Conservation (phyloP, 2,113 vertebrate species). For the Tyto alba region DNA sequence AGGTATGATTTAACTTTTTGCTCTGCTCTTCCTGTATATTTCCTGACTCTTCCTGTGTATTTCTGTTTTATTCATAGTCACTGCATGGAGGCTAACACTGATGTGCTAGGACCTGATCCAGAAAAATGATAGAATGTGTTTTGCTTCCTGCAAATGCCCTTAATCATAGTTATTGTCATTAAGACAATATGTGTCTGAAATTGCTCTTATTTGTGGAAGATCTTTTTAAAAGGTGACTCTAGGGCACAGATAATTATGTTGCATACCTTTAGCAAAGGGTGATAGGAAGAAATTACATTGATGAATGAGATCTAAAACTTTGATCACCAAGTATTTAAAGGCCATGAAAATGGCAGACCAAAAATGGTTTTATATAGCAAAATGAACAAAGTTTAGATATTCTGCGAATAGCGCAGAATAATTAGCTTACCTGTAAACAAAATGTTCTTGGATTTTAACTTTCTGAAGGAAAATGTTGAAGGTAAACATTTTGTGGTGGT, state of each 20-base stretch:
- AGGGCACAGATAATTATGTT: neutral
- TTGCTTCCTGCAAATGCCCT: neutral
- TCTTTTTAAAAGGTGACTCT: neutral
- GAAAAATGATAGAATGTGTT: neutral
- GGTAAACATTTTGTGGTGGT: neutral
- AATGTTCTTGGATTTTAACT: neutral
- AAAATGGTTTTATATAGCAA: neutral
- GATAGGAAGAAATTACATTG: neutral
- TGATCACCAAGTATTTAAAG: neutral
- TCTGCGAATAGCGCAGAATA: neutral
- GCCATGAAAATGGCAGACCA: neutral
- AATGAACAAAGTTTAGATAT: neutral
- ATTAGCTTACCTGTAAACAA: neutral
- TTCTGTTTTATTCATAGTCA: neutral
- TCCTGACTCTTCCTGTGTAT: neutral
- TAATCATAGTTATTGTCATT: neutral
- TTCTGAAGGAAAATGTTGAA: neutral
- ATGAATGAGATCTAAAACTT: neutral
- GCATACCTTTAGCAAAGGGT: too few relatives aligned
- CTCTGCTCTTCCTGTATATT: neutral
- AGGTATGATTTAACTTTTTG: neutral
- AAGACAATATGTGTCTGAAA: neutral
- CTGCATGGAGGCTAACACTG: fast-evolving
- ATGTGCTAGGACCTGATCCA: neutral
- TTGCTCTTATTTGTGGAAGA: neutral